phyloP scores from a whole-genome alignment of 2,113 vertebrate species.

The Mormyrus lacerda region DNA sequence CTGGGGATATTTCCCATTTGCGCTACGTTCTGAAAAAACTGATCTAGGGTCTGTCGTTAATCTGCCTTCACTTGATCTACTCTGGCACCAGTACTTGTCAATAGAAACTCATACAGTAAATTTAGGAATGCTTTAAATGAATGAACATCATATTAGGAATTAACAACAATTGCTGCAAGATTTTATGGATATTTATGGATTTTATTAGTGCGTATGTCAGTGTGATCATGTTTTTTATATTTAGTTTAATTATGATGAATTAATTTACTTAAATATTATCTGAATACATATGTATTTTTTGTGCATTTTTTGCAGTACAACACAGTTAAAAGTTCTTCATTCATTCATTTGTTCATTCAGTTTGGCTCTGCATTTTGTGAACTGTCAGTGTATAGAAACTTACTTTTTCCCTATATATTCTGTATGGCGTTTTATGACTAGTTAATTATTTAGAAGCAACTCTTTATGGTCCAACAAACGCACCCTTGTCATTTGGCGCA shows the following conservation, averaged over 20 bases:
- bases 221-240: not conserved
- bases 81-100: not conserved
- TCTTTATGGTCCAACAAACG: not conserved
- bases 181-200: not conserved
- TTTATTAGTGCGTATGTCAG: not conserved
- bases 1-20: not conserved
- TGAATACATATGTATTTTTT: not conserved
- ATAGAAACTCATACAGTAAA: not conserved
- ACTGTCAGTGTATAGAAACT: not conserved
- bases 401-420: not conserved
- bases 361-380: not conserved
- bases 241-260: not conserved
- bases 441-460: not conserved
- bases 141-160: not conserved
- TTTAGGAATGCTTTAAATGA: not conserved
- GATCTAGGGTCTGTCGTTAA: not conserved
- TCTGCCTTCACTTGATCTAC: not conserved
- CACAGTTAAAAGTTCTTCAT: not conserved
- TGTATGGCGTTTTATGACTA: not conserved
- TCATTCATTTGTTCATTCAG: not conserved
- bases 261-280: not conserved
- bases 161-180: not conserved
- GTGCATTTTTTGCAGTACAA: not conserved
- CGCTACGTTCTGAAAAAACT: not conserved
- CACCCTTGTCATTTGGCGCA: not conserved